These are phyloP conservation scores for Eira barbara DNA, from an alignment of 2,113 vertebrate genomes.

Conservation along the genomic window DNA sequence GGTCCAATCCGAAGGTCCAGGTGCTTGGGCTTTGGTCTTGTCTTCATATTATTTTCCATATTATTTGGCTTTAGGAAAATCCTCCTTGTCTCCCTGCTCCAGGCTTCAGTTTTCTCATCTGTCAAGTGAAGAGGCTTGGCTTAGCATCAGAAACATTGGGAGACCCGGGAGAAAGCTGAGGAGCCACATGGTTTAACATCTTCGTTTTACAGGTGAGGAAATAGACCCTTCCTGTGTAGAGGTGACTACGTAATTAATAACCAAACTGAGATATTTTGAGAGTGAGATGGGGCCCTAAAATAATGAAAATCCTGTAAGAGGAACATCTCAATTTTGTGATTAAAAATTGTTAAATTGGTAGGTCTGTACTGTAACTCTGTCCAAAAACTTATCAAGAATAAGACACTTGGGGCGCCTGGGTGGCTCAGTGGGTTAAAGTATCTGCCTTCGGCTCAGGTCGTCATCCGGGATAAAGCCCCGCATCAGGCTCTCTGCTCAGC, in stretches of 20 bases:
- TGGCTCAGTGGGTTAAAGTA: no score
- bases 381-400: not conserved
- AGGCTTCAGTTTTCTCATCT: not conserved
- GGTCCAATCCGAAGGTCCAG: not conserved
- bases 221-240: not conserved
- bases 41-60: rapidly evolving
- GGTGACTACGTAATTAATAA: not conserved
- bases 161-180: not conserved
- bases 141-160: not conserved
- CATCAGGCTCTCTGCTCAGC: no score
- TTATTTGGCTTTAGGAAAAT: not conserved
- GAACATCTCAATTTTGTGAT: not conserved
- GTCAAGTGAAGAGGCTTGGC: not conserved
- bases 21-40: not conserved
- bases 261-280: not conserved
- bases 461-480: no score
- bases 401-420: no score
- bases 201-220: not conserved
- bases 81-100: not conserved
- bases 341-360: not conserved
- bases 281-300: not conserved
- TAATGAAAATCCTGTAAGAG: not conserved
- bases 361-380: not conserved
- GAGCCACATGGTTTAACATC: not conserved
- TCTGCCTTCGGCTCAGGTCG: no score